Percentiles rank a stretch among this genome's conserved stretches.
These are phyloP conservation scores for Diploscapter pachys DNA, from an alignment of 1,140 invertebrate species.

Conservation along the genomic window DNA sequence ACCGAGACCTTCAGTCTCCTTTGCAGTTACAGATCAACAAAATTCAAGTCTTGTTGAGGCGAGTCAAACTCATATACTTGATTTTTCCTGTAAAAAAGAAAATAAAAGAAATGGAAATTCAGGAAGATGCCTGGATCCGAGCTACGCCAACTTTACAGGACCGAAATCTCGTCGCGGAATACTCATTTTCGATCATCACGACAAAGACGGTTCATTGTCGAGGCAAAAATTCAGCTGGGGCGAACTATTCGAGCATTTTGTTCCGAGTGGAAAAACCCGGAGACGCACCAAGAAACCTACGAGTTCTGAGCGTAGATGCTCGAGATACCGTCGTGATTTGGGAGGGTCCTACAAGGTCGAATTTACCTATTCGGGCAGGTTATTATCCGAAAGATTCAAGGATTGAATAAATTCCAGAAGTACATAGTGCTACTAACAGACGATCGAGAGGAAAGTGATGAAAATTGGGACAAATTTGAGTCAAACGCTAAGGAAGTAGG, in stretches of 20 bases:
- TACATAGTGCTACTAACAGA: constrained; percentile 9
- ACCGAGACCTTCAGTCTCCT: constrained; percentile 15
- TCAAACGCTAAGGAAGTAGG: constrained; percentile 15
- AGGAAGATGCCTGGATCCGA: constrained; percentile 15
- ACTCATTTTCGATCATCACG: constrained; percentile 15
- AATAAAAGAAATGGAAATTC: too few relatives aligned
- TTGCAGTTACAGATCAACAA: constrained; percentile 12
- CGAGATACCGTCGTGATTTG: constrained; percentile 11
- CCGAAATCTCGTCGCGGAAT: constrained; percentile 5
- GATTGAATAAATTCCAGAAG: not conserved
- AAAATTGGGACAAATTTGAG: constrained; percentile 11
- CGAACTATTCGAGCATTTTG: constrained; percentile 16
- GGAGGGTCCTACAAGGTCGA: constrained; percentile 1
- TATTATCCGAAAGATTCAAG: not conserved
- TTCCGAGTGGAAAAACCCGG: constrained; percentile 18
- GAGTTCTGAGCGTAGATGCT: constrained; percentile 19
- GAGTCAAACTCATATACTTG: too few relatives aligned
- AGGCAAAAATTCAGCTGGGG: constrained; percentile 17
- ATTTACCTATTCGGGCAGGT: constrained; percentile 6
- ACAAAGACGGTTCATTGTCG: constrained; percentile 19
- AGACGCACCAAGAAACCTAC: constrained; percentile 18
- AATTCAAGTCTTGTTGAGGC: constrained; percentile 18
- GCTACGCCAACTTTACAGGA: constrained; percentile 9
- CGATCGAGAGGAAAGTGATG: constrained; percentile 5
- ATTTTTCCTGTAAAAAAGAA: too few relatives aligned